These are phyloP conservation scores for Parotocinclus haroldoi DNA, from an alignment of 2,797 vertebrate species.

Conservation along the genomic window DNA sequence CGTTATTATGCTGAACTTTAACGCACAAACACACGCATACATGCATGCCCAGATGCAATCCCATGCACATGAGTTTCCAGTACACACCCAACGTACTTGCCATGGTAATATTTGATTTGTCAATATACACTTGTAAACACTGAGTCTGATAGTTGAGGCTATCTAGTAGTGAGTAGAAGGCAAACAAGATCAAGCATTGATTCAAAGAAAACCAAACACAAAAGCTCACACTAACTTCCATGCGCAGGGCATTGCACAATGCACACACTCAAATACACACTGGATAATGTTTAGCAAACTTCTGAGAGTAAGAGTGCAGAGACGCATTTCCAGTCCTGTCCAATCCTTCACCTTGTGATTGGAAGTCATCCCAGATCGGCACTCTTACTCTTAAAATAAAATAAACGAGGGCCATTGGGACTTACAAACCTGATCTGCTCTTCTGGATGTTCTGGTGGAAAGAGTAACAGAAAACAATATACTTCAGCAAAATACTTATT, in stretches of 20 bases:
- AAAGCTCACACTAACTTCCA: constrained; percentile 29
- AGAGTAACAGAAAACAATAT: constrained; percentile 19
- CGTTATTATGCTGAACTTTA: constrained; percentile 49
- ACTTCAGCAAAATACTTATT: background rate
- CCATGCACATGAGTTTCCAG: constrained; percentile 21
- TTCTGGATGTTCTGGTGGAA: constrained; percentile 48
- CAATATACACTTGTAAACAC: constrained; percentile 19
- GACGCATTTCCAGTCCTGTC: too few relatives aligned
- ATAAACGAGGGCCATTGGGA: constrained; percentile 39
- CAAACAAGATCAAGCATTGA: constrained; percentile 27
- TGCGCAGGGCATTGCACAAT: constrained; percentile 25
- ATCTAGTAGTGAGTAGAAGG: constrained; percentile 25
- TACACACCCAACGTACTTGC: constrained; percentile 13
- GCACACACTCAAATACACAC: constrained; percentile 16
- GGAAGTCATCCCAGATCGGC: constrained; percentile 24
- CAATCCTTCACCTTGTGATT: background rate
- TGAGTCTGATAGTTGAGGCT: constrained; percentile 2
- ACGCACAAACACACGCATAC: constrained; percentile 45
- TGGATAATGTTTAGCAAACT: constrained; percentile 15
- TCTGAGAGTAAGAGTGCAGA: constrained; percentile 17
- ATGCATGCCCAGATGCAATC: constrained; percentile 8
- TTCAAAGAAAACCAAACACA: constrained; percentile 32
- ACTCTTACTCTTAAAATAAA: constrained; percentile 54
- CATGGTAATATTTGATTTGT: constrained; percentile 35
- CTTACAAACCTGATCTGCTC: constrained; percentile 65